phyloP scores from a whole-genome alignment of 2,797 vertebrate genomes.

The Ptychadena robeensis region DNA sequence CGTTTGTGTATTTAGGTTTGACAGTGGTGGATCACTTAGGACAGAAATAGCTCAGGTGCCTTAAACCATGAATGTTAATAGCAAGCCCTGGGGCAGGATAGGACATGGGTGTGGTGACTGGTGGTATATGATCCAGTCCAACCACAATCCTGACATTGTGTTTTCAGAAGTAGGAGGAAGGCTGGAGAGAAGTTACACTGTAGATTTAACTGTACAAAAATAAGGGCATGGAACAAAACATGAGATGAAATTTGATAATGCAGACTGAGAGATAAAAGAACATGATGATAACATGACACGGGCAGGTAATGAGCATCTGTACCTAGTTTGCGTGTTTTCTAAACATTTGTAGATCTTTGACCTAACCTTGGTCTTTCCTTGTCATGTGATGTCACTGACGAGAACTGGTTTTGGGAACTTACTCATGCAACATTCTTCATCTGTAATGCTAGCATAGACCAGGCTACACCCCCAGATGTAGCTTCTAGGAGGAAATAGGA shows the following conservation, averaged over 20 bases:
- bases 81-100: neutral
- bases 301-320: neutral
- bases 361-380: neutral
- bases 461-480: too few species aligned
- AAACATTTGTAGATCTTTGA: neutral
- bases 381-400: too few species aligned
- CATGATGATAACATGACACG: neutral
- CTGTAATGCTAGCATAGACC: too few species aligned
- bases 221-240: neutral
- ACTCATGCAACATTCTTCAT: too few species aligned
- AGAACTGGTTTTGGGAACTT: too few species aligned
- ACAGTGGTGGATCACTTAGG: neutral
- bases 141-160: slow-evolving; percentile 46
- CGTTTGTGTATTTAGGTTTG: neutral
- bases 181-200: neutral
- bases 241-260: neutral
- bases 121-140: slow-evolving; percentile 1
- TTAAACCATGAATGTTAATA: neutral
- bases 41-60: slow-evolving; percentile 3
- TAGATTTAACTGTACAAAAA: neutral
- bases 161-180: slow-evolving; percentile 12
- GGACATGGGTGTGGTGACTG: slow-evolving; percentile 6
- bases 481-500: too few species aligned
- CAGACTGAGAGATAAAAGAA: neutral
- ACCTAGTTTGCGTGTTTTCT: neutral